phyloP scores from a whole-genome alignment of 2,113 vertebrate species.

The Entomyzon cyanotis region DNA sequence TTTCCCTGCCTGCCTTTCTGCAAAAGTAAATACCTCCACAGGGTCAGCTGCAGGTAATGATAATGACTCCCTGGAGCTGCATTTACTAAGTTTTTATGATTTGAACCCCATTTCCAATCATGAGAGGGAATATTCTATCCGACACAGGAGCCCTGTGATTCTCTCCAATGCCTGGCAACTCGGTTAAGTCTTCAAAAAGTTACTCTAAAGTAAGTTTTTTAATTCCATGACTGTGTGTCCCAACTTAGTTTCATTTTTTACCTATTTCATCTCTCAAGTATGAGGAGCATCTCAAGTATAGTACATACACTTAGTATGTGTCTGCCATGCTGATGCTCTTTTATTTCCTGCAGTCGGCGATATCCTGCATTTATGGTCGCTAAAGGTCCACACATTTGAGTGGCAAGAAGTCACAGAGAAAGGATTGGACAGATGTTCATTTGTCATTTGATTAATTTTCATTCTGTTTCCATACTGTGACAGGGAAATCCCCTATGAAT shows the following conservation, averaged over 20 bases:
- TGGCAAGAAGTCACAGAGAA: not conserved
- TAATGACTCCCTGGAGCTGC: not conserved
- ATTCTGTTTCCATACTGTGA: not conserved
- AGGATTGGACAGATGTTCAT: not conserved
- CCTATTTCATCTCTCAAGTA: not conserved
- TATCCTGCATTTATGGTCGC: not conserved
- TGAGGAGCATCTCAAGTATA: not conserved
- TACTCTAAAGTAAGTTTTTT: not conserved
- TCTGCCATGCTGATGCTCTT: not conserved
- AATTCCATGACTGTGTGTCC: not conserved
- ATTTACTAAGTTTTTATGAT: not conserved
- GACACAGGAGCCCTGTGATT: not conserved
- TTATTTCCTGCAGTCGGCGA: not conserved
- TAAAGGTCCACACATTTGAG: not conserved
- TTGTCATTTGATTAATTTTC: not conserved
- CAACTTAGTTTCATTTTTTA: not conserved
- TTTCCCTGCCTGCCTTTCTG: not conserved
- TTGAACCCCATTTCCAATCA: not conserved
- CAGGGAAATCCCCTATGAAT: not conserved
- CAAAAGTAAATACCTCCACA: conserved; percentile 15
- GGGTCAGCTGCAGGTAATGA: not conserved
- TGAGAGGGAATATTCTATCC: not conserved
- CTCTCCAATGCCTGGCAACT: not conserved
- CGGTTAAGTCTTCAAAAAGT: not conserved
- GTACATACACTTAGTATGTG: not conserved